Base-by-base conservation (phyloP, 2,888 invertebrate genomes). In the Drosophila pseudotakahashii region DNA sequence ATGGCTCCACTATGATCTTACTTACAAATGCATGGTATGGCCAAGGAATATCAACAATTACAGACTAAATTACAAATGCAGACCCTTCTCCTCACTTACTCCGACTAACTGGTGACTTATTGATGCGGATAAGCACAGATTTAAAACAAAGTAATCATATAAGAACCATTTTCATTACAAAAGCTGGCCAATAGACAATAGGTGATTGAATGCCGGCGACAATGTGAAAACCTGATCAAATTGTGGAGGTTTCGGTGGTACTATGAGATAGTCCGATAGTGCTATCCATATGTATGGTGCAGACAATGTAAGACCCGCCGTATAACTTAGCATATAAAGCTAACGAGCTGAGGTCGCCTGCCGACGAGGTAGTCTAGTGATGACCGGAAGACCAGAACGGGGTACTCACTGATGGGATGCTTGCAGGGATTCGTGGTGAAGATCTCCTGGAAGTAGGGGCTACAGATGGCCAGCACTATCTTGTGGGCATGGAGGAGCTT, bases 401-500 rank as follows among this genome's bases (percentile, higher is more conserved):
- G 11, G 23, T 79, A 92, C 92, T 92, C 79, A 92, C 92, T 92
- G 78, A 92, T 92, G 48, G 92, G 92, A 90, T 92, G 92, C 78
- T 92, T 91, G 84, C 92, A 92, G 53, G 92, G 92, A 90, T 92
- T 92, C 51, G 92, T 91, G 41, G 91, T 92, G 81, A 91, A 93
- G 88, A 91, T 92, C 79, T 92, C 92, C 74, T 92, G 92, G 78
- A 93, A 93, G 80, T 93, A 93, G 3, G 93, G 92, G 78, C 93
- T 93, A 75, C 93, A 93, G 54, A 93, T 93, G 14, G 93, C 93
- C 73, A 93, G 85, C 16, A 93, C 93, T 53, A 93, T 92, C 88
- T 93, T 93, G 79, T 93, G 93, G 11, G 93, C 93, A 77, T 93
- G 93, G 58, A 93, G 86, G 44, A 93, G 82, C 76, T 92, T 91